phyloP scores from a whole-genome alignment of 2,888 invertebrate species.

The Zaprionus bogoriensis region DNA sequence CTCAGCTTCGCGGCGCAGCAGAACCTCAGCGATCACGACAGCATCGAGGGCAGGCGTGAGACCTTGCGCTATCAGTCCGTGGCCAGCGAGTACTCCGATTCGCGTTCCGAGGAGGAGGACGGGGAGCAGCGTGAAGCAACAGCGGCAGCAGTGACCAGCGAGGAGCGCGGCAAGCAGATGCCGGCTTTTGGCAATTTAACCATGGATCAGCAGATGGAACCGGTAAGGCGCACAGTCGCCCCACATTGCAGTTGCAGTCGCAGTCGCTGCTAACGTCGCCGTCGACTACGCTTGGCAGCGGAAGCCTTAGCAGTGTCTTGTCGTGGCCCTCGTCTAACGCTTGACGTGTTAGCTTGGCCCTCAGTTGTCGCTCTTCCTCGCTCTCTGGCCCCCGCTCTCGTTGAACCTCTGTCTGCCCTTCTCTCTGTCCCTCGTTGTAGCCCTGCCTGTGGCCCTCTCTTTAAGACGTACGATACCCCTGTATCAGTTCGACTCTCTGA shows the following conservation, averaged over 20 bases:
- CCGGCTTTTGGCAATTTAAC: constrained; percentile 83
- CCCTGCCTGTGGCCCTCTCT: too few species aligned
- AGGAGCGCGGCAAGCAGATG: too few species aligned
- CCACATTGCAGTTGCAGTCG: constrained; percentile 9
- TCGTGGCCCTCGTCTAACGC: constrained; percentile 21
- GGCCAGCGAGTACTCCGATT: constrained; percentile 83
- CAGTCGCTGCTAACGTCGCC: neutral
- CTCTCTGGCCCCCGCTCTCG: neutral
- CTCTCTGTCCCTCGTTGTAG: too few species aligned
- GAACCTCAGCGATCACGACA: constrained; percentile 84
- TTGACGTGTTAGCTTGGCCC: too few species aligned
- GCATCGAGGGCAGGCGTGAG: constrained; percentile 81
- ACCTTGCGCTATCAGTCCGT: constrained; percentile 76
- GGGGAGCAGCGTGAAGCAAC: neutral
- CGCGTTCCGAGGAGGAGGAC: constrained; percentile 68
- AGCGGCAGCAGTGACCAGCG: neutral
- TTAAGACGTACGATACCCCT: too few species aligned
- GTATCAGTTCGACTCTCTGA: too few species aligned
- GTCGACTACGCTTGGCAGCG: neutral
- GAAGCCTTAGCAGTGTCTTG: constrained; percentile 18
- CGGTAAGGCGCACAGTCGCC: constrained; percentile 79
- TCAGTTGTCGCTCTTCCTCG: neutral
- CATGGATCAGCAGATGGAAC: constrained; percentile 82
- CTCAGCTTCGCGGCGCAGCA: constrained; percentile 85
- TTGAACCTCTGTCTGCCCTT: neutral